Evolutionary conservation across 2,888 invertebrate genomes (phyloP), one percentile per base, ranked within the genome.

Genomic region (Drosophila leonis): DNA sequence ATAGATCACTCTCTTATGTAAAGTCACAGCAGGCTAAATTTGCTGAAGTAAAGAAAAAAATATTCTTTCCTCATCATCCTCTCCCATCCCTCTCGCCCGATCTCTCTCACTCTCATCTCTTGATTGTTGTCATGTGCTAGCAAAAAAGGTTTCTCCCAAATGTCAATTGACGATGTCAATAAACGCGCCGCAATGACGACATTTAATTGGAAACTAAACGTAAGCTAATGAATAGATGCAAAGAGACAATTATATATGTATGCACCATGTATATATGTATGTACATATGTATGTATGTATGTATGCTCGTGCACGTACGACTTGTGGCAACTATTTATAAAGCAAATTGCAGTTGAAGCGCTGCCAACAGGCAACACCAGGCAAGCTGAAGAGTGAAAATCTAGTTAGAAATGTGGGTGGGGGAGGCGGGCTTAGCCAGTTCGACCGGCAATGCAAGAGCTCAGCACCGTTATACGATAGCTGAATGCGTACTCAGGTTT

Each of bases 311-410:
- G 6, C 13, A 41, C 27, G 18, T 41, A 56, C 31, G 55, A 42
- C 39, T 15, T 18, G 18, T 4, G 68, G 13, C 57, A 61, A 75
- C 87, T 83, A 83, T 87, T 83, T 83, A 66, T 84, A 87, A 81
- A 76, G 49, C 48, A 59, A 71, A 73, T 82, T 84, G 85, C 90
- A 82, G 74, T 82, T 89, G 84, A 77, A 70, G 62, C 39, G 37
- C 44, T 89, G 84, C 90, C 84, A 84, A 74, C 24, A 55, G 70
- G 44, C 69, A 63, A 77, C 2, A 57, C 52, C n/a, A n/a, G n/a
- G n/a, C n/a, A 56, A 80, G 56, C 66, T 33, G 37, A 39, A 7
- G 33, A 33, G 46, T 15, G 20, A 27, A 51, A 44, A 73, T 42
- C 20, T 37, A 27, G 55, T 6, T 27, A 8, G 33, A 42, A 9